A percentile compares a stretch with the other conserved stretches of the same genome.
These are phyloP conservation scores for Oscheius sp. DNA, from an alignment of 2,888 invertebrate genomes.

Conservation along the genomic window DNA sequence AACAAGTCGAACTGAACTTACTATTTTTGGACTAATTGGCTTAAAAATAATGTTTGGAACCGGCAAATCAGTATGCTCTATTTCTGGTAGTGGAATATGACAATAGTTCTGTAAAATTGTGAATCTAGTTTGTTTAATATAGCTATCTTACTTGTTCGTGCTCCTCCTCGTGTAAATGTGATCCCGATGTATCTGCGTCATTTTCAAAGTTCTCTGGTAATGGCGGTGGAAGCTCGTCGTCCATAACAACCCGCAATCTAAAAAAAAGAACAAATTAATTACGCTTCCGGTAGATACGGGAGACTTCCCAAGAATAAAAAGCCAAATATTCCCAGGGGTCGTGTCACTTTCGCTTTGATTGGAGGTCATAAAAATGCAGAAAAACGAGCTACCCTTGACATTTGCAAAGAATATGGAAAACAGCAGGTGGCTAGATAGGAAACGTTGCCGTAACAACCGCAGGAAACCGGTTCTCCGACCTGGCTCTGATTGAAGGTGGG, in stretches of 20 bases:
- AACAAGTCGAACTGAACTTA: no score
- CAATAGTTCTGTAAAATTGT: not conserved
- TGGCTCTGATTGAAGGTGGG: not conserved
- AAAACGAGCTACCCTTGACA: not conserved
- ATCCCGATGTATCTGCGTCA: not conserved
- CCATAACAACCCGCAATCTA: no score
- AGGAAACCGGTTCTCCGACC: conserved; percentile 8
- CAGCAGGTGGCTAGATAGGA: not conserved
- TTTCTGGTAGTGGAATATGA: conserved; percentile 9
- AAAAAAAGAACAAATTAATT: not conserved
- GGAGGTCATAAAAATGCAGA: no score
- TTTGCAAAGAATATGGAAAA: not conserved
- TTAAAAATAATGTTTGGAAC: not conserved
- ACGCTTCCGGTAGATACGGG: not conserved
- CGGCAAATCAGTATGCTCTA: not conserved
- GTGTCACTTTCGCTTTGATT: no score
- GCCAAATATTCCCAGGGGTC: no score
- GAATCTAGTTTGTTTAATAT: not conserved
- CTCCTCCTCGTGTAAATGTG: conserved; percentile 2
- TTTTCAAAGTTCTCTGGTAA: conserved; percentile 17
- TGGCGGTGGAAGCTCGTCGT: conserved; percentile 29
- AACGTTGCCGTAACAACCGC: conserved; percentile 29
- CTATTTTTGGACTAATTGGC: not conserved
- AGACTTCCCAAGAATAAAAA: no score
- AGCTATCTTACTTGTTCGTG: not conserved